Evolutionary conservation across 2,113 vertebrate species (phyloP).

Genomic region (Porphyrio hochstetteri): DNA sequence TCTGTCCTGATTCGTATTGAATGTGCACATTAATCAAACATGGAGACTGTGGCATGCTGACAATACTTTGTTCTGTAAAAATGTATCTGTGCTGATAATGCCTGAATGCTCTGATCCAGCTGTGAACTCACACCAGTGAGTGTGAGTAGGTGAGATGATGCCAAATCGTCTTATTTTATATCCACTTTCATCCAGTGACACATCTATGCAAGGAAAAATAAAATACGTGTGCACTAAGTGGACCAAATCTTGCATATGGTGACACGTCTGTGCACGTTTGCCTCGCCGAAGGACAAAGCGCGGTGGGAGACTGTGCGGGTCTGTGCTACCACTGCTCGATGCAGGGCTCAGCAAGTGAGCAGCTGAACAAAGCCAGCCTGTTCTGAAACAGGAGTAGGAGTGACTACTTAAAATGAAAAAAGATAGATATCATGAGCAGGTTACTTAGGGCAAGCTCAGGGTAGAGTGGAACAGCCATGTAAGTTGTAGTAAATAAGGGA

Average conservation of each 20-base stretch:
- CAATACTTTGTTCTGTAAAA: slow-evolving; percentile 39
- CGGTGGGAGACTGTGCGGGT: neutral
- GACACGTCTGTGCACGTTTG: rapidly evolving
- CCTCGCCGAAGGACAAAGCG: neutral
- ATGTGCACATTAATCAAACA: slow-evolving; percentile 46
- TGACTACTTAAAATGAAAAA: slow-evolving; percentile 4
- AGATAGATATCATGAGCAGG: neutral
- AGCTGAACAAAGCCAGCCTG: neutral
- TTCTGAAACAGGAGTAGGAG: neutral
- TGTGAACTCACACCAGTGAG: neutral
- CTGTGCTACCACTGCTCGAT: neutral
- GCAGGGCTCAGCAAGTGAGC: neutral
- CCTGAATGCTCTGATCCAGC: neutral
- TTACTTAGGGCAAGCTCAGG: neutral
- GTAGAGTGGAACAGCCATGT: neutral
- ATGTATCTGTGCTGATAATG: slow-evolving; percentile 19
- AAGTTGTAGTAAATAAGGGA: slow-evolving; percentile 50
- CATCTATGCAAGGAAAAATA: neutral
- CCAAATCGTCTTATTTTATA: slow-evolving; percentile 3
- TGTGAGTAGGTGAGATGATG: neutral
- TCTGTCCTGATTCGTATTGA: neutral
- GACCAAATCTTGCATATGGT: neutral
- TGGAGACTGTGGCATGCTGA: slow-evolving; percentile 9
- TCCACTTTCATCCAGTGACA: neutral
- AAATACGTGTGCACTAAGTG: neutral